Conservation (phyloP, 2,888 invertebrate genomes). For the Dioctria rufipes region DNA sequence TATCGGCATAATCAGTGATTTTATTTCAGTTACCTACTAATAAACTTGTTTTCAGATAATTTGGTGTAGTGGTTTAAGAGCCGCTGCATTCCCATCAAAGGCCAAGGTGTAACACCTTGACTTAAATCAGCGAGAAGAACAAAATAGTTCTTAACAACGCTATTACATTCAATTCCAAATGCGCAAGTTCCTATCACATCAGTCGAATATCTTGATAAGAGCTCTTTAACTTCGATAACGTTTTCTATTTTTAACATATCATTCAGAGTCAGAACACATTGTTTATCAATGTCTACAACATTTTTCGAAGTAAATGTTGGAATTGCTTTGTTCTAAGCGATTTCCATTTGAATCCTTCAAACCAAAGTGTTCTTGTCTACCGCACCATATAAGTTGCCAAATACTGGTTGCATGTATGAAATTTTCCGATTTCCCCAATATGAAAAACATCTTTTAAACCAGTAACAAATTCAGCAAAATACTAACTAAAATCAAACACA, state of each 20-base stretch:
- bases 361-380: not conserved
- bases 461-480: too few relatives aligned
- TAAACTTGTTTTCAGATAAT: too few relatives aligned
- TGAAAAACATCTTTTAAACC: too few relatives aligned
- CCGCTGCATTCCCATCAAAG: too few relatives aligned
- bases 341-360: constrained; percentile 70
- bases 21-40: too few relatives aligned
- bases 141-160: too few relatives aligned
- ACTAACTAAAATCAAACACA: too few relatives aligned
- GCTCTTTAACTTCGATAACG: constrained; percentile 69
- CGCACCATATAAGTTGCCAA: constrained; percentile 53
- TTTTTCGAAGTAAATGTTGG: constrained; percentile 65
- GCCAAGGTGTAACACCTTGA: too few relatives aligned
- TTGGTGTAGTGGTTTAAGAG: too few relatives aligned
- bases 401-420: constrained; percentile 52
- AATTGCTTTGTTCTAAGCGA: constrained; percentile 64
- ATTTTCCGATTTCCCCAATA: constrained; percentile 21
- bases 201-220: constrained; percentile 71
- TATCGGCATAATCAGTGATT: too few relatives aligned
- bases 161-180: constrained; percentile 72
- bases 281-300: constrained; percentile 62
- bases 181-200: constrained; percentile 73
- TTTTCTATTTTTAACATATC: constrained; percentile 56
- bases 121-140: too few relatives aligned
- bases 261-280: constrained; percentile 61